Base-by-base conservation (phyloP, 2,888 invertebrate genomes). In the Eupeodes latifasciatus region DNA sequence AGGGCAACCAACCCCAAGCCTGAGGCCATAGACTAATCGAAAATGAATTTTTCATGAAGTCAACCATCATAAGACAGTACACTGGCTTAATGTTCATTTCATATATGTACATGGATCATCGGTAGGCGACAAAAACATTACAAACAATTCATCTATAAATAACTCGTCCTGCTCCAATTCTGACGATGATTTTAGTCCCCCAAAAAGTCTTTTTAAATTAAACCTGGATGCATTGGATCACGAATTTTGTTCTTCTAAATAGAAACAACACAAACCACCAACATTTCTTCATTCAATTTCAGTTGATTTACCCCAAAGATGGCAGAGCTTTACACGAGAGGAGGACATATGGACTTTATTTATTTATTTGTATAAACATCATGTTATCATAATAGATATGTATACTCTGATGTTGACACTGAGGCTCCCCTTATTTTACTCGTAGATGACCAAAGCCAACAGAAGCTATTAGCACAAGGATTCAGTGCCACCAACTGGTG, bases 31-130 rank as follows among this genome's bases (percentile, higher is more conserved):
- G 80, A 81, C 88, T 88, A 88, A 88, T 88, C 84, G 88, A 88
- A 88, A 88, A 88, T 88, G 78, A 88, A 88, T 88, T 84, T 88
- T 88, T 88, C 81, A 88, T 88, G 81, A 84, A 84, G 81, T 78
- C 74, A 84, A 77, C 81, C 84, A 44, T 66, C 64, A 80, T 62
- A 53, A 80, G 69, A 53, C 75, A 76, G 14, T 12, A 27, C 7
- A n/a, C n/a, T 14, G 19, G 14, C 57, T 57, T 12, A 19, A 72
- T 40, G 40, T 40, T 72, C 36, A 44, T 3, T 10, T 55, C 55
- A 19, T 3, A 27, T 27, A 72, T 40, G 40, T 40, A 19, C 4
- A 40, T 40, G 40, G 5, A 40, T 40, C 40, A 40, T 5, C 11
- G 5, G 4, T 40, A n/a, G 72, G 64, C 64, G 10, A 59, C 67